Evolutionary conservation across 2,888 invertebrate species (phyloP), one percentile per base, ranked within the genome.

Genomic region (Chrysina gloriosa): DNA sequence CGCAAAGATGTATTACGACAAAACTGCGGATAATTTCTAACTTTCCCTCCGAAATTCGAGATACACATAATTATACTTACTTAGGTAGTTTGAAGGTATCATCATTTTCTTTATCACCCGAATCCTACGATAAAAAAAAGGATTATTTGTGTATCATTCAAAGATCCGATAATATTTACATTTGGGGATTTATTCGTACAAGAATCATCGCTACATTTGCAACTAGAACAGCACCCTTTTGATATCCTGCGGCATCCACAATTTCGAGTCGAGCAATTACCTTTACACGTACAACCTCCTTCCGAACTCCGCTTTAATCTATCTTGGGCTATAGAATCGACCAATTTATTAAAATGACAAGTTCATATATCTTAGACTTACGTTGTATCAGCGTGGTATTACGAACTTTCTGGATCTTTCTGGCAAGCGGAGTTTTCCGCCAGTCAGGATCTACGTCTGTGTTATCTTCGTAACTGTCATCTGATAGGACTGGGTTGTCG

Each of bases 401-500:
- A 2, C 58, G 39, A 14, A 69, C 52, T 11, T 25, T 61, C 7
- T 63, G 54, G 6, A 66, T 14, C 27, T 78, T 68, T 65, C 85
- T 88, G 64, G 85, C 88, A 0, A 91, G 78, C 0, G 92, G 92
- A 1, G 92, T 91, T 36, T 86, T 86, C 31, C 82, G 82, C 92
- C 92, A 92, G 75, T 92, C 92, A 0, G 92, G 92, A 78, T 92
- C 92, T 2, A 82, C 82, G 27, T 79, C 76, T 0, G 75, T 56
- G 72, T 86, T 84, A 72, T 86, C 84, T 5, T 83, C 77, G 0
- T 78, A 83, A 9, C 69, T 73, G 1, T 84, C 84, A 4, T 85
- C 84, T 6, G 72, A 50, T 2, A 47, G 23, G 6, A 14, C 21
- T 25, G 7, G 14, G 3, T 42, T 23, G 14, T 58, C 14, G 2